Evolutionary conservation across 2,888 invertebrate species (phyloP), one percentile per base, ranked within the genome.

Genomic region (Dioctria linearis): DNA sequence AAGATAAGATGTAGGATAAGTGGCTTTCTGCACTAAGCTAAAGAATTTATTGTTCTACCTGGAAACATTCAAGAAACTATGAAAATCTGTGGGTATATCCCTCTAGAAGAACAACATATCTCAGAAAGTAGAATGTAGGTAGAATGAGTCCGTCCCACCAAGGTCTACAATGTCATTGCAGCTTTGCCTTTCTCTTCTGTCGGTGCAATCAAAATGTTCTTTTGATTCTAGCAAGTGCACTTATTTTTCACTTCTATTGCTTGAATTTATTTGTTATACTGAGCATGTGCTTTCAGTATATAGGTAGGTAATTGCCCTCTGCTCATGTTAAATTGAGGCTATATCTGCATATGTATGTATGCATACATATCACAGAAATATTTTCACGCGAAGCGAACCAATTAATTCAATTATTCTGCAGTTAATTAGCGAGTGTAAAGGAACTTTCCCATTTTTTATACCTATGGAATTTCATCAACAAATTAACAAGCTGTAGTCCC

Each of bases 31-130:
- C 57, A 57, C 8, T 11, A 46, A 57, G 8, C 57, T 57, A 5
- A 57, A 57, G 57, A 57, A 57, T 57, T 25, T 57, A 57, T 57
- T 57, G 57, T 57, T 57, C 57, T 57, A 57, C 57, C 11, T 57
- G 57, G 57, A 13, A 57, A 57, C 57, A 57, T 57, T 57, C 57
- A 11, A 57, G 57, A 13, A 57, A 57, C 5, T 57, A 11, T n/a
- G 57, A 5, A 57, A 57, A 57, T 57, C 57, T 57, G 5, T 5
- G 5, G n/a, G n/a, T 57, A 57, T 57, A 57, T 57, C 11, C n/a
- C 11, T 57, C 46, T 46, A 6, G 5, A 8, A 5, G 57, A 57
- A 57, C 25, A 57, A 57, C 25, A 11, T 57, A 57, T 11, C 11
- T 57, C 57, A 57, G 57, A 25, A 25, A 25, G 2, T 25, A 25